Evolutionary conservation across 2,888 invertebrate species (phyloP).

Genomic region (Chrysolina americana): DNA sequence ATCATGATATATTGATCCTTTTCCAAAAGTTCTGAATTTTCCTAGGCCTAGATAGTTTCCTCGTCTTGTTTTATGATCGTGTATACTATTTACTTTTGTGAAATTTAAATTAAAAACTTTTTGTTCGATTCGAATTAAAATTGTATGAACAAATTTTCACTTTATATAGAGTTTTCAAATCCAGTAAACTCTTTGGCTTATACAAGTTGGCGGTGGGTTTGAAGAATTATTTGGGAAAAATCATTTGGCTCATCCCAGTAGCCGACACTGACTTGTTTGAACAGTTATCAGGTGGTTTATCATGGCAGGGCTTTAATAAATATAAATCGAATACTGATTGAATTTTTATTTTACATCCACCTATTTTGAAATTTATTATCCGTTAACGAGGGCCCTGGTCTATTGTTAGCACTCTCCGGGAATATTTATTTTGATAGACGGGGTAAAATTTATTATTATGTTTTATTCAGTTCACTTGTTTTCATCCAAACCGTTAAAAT

Average conservation of each 20-base stretch:
- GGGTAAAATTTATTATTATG: constrained; percentile 24
- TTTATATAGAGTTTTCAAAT: no score
- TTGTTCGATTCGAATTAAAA: no score
- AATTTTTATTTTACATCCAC: constrained; percentile 27
- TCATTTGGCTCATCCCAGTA: not conserved
- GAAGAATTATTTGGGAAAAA: no score
- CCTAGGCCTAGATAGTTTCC: no score
- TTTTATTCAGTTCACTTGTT: constrained; percentile 23
- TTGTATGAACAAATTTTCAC: no score
- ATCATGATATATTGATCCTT: no score
- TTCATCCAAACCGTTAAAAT: constrained; percentile 24
- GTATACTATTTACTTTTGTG: no score
- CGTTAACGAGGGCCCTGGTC: constrained; percentile 19
- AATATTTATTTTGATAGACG: constrained; percentile 28
- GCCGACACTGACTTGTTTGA: not conserved
- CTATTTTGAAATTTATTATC: constrained; percentile 23
- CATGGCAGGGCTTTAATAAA: constrained; percentile 20
- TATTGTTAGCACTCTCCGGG: constrained; percentile 31
- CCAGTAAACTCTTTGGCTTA: no score
- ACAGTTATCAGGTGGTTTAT: constrained; percentile 13
- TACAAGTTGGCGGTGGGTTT: no score
- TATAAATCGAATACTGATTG: constrained; percentile 23
- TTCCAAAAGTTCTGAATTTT: no score
- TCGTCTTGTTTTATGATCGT: no score
- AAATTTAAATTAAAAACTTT: no score